phyloP scores from a whole-genome alignment of 2,888 invertebrate genomes.

The Hemicrepidius hirtus region DNA sequence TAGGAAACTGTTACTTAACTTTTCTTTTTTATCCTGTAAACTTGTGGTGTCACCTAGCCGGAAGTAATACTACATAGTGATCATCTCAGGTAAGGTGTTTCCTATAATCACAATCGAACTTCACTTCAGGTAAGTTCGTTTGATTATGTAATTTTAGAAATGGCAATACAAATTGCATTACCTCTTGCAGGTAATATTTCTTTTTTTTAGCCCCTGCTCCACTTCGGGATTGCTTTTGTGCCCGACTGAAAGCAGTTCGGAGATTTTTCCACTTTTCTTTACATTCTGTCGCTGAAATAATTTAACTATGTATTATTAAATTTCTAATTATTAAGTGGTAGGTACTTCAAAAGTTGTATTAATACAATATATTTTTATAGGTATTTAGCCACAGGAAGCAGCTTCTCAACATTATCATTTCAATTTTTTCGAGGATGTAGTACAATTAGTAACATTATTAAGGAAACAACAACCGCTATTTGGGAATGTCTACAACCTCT shows the following conservation, averaged over 20 bases:
- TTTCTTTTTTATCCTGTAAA: too few relatives aligned
- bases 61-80: too few relatives aligned
- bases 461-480: conserved; percentile 3
- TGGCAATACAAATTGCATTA: background rate
- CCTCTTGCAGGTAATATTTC: background rate
- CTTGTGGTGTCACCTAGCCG: too few relatives aligned
- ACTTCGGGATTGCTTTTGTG: background rate
- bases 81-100: too few relatives aligned
- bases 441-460: conserved; percentile 16
- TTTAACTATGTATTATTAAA: background rate
- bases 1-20: too few relatives aligned
- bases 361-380: background rate
- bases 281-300: background rate
- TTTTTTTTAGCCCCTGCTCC: background rate
- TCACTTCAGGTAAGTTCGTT: too few relatives aligned
- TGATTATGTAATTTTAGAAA: conserved; percentile 7
- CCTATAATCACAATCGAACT: too few relatives aligned
- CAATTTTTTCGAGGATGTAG: background rate
- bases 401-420: background rate
- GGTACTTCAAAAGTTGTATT: background rate
- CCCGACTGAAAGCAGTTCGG: background rate
- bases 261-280: conserved; percentile 9
- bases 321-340: background rate
- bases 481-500: conserved; percentile 25
- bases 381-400: background rate